Conservation (phyloP, 64 coral and sea anemone species). For the Anthopleura sola region DNA sequence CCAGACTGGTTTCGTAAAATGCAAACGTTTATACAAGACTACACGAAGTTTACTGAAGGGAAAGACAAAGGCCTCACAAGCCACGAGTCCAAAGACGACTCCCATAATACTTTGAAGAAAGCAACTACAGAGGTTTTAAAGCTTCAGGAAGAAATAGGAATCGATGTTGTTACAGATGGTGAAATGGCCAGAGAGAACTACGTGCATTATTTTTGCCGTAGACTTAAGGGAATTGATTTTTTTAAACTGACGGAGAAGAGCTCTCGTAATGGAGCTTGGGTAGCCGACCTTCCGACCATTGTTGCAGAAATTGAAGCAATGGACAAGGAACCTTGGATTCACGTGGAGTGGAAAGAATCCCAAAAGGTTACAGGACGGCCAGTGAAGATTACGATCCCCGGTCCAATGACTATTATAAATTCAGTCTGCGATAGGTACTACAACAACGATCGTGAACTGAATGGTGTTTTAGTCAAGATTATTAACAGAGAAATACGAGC, state of each 20-base stretch:
- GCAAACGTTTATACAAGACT: no score
- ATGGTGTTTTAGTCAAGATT: conserved; percentile 28
- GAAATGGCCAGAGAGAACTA: conserved; percentile 79
- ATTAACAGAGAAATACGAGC: conserved; percentile 67
- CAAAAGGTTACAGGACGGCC: conserved; percentile 32
- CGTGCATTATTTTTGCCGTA: conserved; percentile 73
- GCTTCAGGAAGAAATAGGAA: conserved; percentile 37
- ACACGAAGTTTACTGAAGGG: no score
- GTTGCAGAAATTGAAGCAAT: conserved; percentile 28
- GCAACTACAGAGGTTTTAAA: conserved; percentile 40
- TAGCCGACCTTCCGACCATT: conserved; percentile 45
- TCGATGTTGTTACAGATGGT: conserved; percentile 85
- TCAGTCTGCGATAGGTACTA: conserved; percentile 59
- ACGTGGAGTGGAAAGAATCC: conserved; percentile 39
- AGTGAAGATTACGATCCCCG: conserved; percentile 81
- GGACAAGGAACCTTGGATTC: conserved; percentile 32
- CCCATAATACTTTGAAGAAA: conserved; percentile 11
- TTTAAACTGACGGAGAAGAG: conserved; percentile 33
- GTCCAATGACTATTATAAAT: conserved; percentile 70
- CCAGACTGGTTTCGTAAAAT: conserved; percentile 58
- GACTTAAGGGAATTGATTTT: conserved; percentile 82
- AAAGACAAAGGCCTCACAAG: no score
- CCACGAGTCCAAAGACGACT: not conserved
- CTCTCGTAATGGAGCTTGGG: conserved; percentile 50
- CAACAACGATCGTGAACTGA: conserved; percentile 31